Evolutionary conservation across 2,888 invertebrate genomes (phyloP), one percentile per base, ranked within the genome.

Genomic region (Cryptus armator): DNA sequence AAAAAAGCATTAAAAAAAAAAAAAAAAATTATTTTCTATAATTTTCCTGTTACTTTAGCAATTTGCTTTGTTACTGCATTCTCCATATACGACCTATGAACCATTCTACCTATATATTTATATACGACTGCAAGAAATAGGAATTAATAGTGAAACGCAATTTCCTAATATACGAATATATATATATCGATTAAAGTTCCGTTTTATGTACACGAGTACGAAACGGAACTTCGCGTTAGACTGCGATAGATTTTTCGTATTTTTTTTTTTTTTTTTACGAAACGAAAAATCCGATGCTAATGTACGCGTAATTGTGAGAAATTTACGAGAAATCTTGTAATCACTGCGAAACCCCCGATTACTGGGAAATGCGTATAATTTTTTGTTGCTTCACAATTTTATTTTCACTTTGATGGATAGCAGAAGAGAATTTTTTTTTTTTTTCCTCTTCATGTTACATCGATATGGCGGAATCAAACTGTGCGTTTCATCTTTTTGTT

Each of bases 41-140:
- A 67, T 67, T 64, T 66, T 90, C 91, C 91, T 91, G 90, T 92
- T 92, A 91, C 86, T 92, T 91, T 91, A 91, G 89, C 91, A 90
- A 66, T 66, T 70, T 67, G 85, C 82, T 79, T 79, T 70, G 88
- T 90, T 91, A 91, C 89, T 46, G n/a, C 79, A 90, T 91, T 92
- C 91, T 87, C 87, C 87, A 90, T 89, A 84, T 86, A 90, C 87
- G 83, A 88, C 85, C 64, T 76, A 79, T 29, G 89, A 81, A 83
- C 79, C 87, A 88, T 88, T 48, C n/a, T 88, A 78, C 86, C 74
- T 64, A 81, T 64, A 76, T 79, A 89, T 89, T 89, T 89, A 89
- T 89, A 87, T 89, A 90, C 37, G 37, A 85, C 86, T 87, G 86
- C 84, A 89, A 90, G 83, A 87, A 89, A 87, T 85, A 85, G 86